Evolutionary conservation across 1,140 invertebrate species (phyloP).

Genomic region (Chionoecetes opilio): DNA sequence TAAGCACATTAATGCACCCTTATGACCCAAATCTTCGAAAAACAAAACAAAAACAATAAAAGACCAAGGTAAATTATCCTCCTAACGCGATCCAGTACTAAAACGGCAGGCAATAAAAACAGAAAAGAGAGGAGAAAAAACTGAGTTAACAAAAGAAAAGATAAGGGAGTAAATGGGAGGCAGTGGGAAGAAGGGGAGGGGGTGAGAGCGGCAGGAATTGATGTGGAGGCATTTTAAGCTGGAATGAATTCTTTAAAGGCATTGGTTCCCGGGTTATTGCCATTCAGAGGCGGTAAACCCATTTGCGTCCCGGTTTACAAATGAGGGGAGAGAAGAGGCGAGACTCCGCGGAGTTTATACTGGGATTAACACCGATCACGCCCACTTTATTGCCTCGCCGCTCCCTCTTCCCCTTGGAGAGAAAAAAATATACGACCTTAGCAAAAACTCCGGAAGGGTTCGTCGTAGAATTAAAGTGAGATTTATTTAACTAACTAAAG

Average conservation of each 20-base stretch:
- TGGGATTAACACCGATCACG: conserved; percentile 22
- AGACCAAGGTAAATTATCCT: background rate
- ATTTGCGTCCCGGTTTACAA: conserved; percentile 68
- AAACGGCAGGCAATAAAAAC: background rate
- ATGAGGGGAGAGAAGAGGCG: conserved; percentile 41
- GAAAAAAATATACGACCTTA: conserved; percentile 36
- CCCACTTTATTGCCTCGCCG: background rate
- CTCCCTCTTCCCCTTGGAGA: background rate
- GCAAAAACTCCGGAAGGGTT: conserved; percentile 6
- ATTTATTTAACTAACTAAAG: background rate
- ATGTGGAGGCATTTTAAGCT: conserved; percentile 70
- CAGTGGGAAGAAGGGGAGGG: background rate
- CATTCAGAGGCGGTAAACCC: conserved; percentile 66
- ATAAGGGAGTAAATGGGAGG: background rate
- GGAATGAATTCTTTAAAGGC: conserved; percentile 77
- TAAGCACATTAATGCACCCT: too few relatives aligned
- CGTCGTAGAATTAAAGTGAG: background rate
- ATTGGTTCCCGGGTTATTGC: conserved; percentile 62
- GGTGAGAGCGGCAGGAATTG: conserved; percentile 51
- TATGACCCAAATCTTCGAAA: too few relatives aligned
- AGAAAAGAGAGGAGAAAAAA: background rate
- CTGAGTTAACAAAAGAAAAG: background rate
- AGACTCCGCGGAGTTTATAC: background rate
- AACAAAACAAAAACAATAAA: background rate
- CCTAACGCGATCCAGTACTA: background rate